phyloP scores from a whole-genome alignment of 1,140 invertebrate genomes.

The Lamellibrachia luymesi region DNA sequence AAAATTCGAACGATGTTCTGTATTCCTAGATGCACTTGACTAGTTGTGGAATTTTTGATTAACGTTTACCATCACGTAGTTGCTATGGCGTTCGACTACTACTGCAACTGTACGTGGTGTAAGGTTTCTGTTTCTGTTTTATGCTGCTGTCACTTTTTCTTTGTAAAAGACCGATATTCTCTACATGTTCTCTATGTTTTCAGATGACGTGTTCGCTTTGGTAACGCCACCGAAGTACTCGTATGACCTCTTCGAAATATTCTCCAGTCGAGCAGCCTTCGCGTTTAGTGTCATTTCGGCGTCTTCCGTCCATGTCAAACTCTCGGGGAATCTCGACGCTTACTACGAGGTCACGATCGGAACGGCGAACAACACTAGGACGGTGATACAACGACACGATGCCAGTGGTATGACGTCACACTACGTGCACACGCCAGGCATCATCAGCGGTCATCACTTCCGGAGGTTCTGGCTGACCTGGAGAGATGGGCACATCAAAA shows the following conservation, averaged over 20 bases:
- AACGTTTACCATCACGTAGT: no score
- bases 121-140: background rate
- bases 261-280: background rate
- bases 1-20: no score
- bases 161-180: background rate
- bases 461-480: slow-evolving; percentile 9
- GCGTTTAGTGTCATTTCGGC: background rate
- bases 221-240: background rate
- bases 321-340: background rate
- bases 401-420: background rate
- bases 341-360: background rate
- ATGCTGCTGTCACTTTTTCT: background rate
- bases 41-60: no score
- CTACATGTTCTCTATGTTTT: background rate
- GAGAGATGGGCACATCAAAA: background rate
- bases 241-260: background rate
- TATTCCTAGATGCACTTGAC: no score
- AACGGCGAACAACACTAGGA: background rate
- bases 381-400: background rate
- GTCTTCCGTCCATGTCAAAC: background rate
- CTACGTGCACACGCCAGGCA: background rate
- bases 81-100: no score
- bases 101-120: no score
- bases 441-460: background rate
- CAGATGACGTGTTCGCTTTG: background rate